Conservation (phyloP, 1,140 invertebrate species). For the Trialeurodes vaporariorum region DNA sequence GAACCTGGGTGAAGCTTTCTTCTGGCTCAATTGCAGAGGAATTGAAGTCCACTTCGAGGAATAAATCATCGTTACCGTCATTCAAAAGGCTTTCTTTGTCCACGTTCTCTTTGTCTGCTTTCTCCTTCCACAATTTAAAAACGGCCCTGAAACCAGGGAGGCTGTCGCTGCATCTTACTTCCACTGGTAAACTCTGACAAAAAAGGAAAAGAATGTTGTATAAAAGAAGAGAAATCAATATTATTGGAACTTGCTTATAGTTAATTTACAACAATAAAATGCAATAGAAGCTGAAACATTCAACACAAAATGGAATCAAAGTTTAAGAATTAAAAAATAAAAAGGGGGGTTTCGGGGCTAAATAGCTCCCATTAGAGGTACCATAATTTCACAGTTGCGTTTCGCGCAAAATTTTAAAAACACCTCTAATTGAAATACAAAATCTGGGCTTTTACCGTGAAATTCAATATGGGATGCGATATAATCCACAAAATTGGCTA, state of each 20-base stretch:
- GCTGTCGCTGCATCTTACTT: conserved; percentile 3
- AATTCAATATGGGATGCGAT: too few relatives aligned
- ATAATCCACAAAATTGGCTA: too few relatives aligned
- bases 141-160: conserved; percentile 6
- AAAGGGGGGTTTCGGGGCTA: too few relatives aligned
- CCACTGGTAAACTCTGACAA: conserved; percentile 2
- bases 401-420: too few relatives aligned
- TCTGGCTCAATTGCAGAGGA: neutral
- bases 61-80: neutral
- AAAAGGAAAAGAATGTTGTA: neutral
- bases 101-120: neutral
- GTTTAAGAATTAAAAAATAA: too few relatives aligned
- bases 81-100: neutral
- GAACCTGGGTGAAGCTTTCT: neutral
- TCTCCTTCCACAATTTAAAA: neutral
- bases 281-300: too few relatives aligned
- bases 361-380: too few relatives aligned
- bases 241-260: neutral
- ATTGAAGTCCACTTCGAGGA: neutral
- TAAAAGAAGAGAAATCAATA: neutral
- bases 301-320: too few relatives aligned
- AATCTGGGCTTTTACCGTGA: too few relatives aligned
- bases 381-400: too few relatives aligned
- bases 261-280: conserved; percentile 7
- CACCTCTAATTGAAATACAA: too few relatives aligned